phyloP scores from a whole-genome alignment of 2,888 invertebrate genomes.

The Synanthedon andrenaeformis region DNA sequence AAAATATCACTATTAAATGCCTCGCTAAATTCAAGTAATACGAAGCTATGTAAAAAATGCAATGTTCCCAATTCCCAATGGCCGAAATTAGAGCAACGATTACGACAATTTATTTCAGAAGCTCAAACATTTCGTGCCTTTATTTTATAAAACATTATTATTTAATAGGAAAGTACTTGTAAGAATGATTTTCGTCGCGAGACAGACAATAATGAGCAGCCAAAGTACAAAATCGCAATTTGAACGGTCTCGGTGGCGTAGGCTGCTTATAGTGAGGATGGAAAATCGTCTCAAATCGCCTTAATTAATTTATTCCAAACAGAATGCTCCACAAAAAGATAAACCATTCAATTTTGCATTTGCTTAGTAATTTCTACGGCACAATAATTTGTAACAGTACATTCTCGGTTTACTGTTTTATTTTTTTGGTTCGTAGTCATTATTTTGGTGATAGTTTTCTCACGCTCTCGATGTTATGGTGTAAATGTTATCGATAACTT shows the following conservation, averaged over 20 bases:
- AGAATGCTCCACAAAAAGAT: constrained; percentile 50
- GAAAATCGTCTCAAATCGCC: constrained; percentile 54
- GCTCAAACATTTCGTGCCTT: too few relatives aligned
- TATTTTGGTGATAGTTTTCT: constrained; percentile 34
- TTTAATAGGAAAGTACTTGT: not conserved
- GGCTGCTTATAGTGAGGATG: constrained; percentile 23
- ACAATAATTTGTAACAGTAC: constrained; percentile 66
- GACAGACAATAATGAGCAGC: constrained; percentile 16
- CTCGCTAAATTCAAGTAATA: too few relatives aligned
- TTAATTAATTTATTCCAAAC: constrained; percentile 68
- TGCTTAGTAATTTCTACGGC: constrained; percentile 65
- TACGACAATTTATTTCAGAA: too few relatives aligned
- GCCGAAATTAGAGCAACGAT: too few relatives aligned
- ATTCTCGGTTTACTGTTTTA: constrained; percentile 49
- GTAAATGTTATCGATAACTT: constrained; percentile 15
- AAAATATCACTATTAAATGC: too few relatives aligned
- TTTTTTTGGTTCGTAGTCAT: constrained; percentile 22
- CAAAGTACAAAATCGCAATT: constrained; percentile 51
- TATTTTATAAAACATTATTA: too few relatives aligned
- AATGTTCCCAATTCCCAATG: too few relatives aligned
- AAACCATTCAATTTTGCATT: constrained; percentile 63
- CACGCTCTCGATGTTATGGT: constrained; percentile 35
- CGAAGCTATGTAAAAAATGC: too few relatives aligned
- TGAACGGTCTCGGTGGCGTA: constrained; percentile 35
- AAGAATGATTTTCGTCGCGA: not conserved